Base-by-base conservation (phyloP, 2,797 vertebrate species). In the Novumbra hubbsi region DNA sequence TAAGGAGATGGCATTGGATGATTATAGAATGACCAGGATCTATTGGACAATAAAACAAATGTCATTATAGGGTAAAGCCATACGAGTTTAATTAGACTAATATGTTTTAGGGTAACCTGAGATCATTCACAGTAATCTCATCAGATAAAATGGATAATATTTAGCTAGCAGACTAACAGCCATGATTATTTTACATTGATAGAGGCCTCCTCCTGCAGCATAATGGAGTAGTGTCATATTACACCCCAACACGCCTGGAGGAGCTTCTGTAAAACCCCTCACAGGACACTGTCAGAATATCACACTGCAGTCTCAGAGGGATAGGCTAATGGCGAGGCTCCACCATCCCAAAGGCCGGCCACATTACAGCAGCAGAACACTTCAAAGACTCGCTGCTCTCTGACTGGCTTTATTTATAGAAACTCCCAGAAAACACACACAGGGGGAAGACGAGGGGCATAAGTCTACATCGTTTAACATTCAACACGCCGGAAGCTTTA, bases 351-450 rank as follows among this genome's bases (percentile, higher is more conserved):
- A 72, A 87, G 79, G 83, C 87, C 30, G 84, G 82, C 81, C 87
- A 82, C 82, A 83, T 80, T 84, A 88, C 86, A 88, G 83, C 86
- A 78, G 81, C 81, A 82, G 27, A 81, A 76, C 84, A 85, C 88
- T 87, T 91, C 90, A 91, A 88, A 91, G 85, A 83, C 88, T 85
- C 83, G 73, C 83, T 80, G 82, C 74, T 80, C 81, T 81, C 88
- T 80, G 85, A 80, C 78, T 71, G 84, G 72, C 50, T 77, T 84
- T 87, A 85, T 80, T 83, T 90, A 87, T 75, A 87, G 80, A 85
- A 81, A 75, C 71, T 67, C 80, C 70, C 64, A 76, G 64, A 72
- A 24, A 68, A 74, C 48, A 21, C 62, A 21, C 78, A 73, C 17
- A 73, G 34, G 52, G 32, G 49, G 62, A 73, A 75, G 3, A 21